phyloP scores from a whole-genome alignment of 2,113 vertebrate species.

The Saiga tatarica region DNA sequence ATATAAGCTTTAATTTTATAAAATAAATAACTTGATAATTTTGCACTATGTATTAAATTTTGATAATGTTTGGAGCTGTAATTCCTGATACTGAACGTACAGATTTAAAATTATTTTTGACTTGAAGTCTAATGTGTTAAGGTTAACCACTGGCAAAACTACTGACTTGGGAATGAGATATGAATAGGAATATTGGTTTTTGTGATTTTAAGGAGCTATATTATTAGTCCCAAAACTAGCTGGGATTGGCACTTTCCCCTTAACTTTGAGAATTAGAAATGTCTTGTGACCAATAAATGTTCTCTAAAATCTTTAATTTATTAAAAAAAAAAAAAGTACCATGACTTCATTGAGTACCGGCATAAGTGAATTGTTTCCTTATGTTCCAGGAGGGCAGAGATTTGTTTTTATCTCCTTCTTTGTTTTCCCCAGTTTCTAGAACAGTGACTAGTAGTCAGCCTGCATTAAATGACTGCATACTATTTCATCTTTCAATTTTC shows the following conservation, averaged over 20 bases:
- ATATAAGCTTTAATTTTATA: not conserved
- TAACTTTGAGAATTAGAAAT: constrained; percentile 22
- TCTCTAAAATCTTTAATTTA: not conserved
- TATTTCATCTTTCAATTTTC: not conserved
- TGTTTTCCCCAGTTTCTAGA: not conserved
- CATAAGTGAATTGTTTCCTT: not conserved
- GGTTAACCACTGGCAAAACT: not conserved
- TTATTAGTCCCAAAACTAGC: not conserved
- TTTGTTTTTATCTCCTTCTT: not conserved
- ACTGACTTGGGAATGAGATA: not conserved
- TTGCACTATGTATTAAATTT: not conserved
- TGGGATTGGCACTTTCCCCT: not conserved
- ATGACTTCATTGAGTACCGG: not conserved
- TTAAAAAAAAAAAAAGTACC: not conserved
- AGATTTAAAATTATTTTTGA: not conserved
- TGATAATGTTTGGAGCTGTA: not conserved
- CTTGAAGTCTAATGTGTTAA: not conserved
- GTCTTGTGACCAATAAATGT: not conserved
- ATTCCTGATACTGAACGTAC: not conserved
- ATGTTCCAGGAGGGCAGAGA: not conserved
- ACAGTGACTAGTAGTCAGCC: not conserved
- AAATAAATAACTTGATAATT: not conserved
- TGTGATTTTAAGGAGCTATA: not conserved
- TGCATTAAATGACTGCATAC: not conserved
- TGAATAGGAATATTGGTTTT: not conserved